Evolutionary conservation across 2,113 vertebrate genomes (phyloP), one percentile per base, ranked within the genome.

Genomic region (Morone chrysops): DNA sequence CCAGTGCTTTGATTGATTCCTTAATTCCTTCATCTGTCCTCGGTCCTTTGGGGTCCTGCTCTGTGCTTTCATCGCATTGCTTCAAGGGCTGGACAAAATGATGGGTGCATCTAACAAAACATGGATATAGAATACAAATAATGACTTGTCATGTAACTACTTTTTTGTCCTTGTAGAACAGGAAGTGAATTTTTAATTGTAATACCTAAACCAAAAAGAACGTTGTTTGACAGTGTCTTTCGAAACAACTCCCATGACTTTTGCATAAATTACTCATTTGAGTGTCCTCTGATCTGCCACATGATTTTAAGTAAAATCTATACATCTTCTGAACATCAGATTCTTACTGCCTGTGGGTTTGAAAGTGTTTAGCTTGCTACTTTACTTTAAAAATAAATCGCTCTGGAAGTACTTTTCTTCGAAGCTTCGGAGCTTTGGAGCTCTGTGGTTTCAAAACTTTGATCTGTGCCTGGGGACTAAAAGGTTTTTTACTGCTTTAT

Each of bases 1-100:
- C 77, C 10, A 20, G 61, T 36, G 75, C 67, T 84, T 69, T 92
- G 87, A 93, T 91, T 88, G 89, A 91, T 93, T 88, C 81, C 50
- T 79, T 81, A 81, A 81, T 87, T 88, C 81, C 87, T 87, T 89
- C 84, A 77, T 85, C 85, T 84, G 75, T 85, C 75, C 69, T 60
- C 5, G 7, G 77, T 75, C 87, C 87, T 92, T 78, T 69, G 85
- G 85, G 90, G 71, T 84, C 63, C 76, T 62, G 71, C 31, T 78
- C 56, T 81, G 72, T 60, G 60, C 79, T 90, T 85, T 56, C 60
- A 54, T 38, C 60, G 75, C 54, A 66, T 61, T 38, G 56, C 70
- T 78, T 62, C 80, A 68, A 78, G 51, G 59, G 59, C 66, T 75
- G 80, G 59, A 82, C 75, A 84, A 83, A 83, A 68, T 71, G 47